phyloP scores from a whole-genome alignment of 2,113 vertebrate genomes.

The Psophia crepitans region DNA sequence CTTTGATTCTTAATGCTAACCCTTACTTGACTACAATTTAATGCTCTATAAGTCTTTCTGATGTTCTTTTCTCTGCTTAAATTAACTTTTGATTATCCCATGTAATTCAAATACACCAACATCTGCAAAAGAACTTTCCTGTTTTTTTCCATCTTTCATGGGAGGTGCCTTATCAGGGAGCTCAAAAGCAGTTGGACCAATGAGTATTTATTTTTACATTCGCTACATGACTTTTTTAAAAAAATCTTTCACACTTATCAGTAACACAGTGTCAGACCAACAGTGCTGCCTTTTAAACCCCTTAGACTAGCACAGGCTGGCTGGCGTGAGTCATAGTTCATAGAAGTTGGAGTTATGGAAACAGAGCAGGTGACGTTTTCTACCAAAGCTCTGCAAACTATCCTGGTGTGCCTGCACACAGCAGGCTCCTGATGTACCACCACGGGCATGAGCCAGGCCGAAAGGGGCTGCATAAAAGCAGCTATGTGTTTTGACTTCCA shows the following conservation, averaged over 20 bases:
- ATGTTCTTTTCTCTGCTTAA: not conserved
- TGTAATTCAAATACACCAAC: not conserved
- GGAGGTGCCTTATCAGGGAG: slow-evolving; percentile 2
- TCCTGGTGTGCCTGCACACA: not conserved
- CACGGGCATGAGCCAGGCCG: not conserved
- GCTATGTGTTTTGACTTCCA: not conserved
- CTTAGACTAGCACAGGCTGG: not conserved
- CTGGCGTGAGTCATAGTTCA: slow-evolving; percentile 11
- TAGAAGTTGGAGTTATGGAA: not conserved
- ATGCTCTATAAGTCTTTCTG: not conserved
- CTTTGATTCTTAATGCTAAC: not conserved
- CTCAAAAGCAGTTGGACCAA: slow-evolving; percentile 26
- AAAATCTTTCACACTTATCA: slow-evolving; percentile 33
- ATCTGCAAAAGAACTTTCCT: not conserved
- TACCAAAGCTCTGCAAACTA: not conserved
- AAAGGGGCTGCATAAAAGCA: not conserved
- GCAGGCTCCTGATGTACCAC: not conserved
- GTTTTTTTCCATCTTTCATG: not conserved
- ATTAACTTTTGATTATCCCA: not conserved
- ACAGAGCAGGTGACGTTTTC: not conserved
- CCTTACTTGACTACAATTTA: not conserved
- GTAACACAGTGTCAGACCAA: not conserved
- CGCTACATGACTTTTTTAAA: not conserved
- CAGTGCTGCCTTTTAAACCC: not conserved
- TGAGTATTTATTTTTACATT: slow-evolving; percentile 29